Evolutionary conservation across 2,888 invertebrate species (phyloP), one percentile per base, ranked within the genome.

Genomic region (Andrena trimmerana): DNA sequence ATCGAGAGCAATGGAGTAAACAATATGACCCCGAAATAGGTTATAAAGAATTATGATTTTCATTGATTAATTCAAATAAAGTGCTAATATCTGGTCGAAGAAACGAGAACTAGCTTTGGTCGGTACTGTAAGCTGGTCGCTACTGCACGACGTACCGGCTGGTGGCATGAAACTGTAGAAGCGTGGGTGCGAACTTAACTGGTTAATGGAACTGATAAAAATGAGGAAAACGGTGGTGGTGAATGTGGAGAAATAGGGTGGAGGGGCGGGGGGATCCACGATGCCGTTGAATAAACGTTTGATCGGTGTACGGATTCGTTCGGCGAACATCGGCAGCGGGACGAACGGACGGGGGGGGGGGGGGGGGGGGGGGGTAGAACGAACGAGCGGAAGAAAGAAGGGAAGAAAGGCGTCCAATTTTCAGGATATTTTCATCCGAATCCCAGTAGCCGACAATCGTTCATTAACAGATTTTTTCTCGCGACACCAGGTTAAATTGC

Each of bases 401-500:
- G 70, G 75, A 76, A 85, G 88, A 87, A 86, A 86, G 86, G 90
- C 84, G 83, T 88, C 89, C 90, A 90, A 91, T 90, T 91, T 90
- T 83, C 88, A 69, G 84, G 87, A 86, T 89, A 90, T 90, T 92
- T 92, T 92, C 89, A 91, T 91, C 89, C 89, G 86, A 84, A 91
- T 88, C 82, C 85, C 80, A 65, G 85, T 81, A 85, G 78, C 86
- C 89, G 91, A 93, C 93, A 93, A 93, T 94, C 93, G 93, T 91
- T 94, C 93, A 92, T 93, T 93, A 94, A 92, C 93, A 92, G 91
- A 92, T 92, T 92, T 93, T 93, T 91, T 91, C 88, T 88, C 87
- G 60, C 79, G 84, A 69, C 85, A 81, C 83, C 88, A 81, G 86
- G 90, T 90, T 90, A 90, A 91, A 92, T 92, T 90, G 89, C 91